phyloP scores from a whole-genome alignment of 1,140 invertebrate species.

The Melanaphis sacchari region DNA sequence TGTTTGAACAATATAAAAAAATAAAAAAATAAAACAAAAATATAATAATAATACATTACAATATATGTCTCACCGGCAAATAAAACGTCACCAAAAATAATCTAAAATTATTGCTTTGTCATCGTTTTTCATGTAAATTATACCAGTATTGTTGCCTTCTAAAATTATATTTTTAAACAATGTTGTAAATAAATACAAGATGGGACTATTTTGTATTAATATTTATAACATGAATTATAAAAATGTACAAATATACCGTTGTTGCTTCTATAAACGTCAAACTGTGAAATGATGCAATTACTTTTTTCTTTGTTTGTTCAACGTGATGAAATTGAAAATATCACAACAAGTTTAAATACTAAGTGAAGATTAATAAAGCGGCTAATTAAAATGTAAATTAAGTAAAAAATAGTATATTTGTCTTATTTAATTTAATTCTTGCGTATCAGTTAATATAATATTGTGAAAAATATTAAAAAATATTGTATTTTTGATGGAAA shows the following conservation, averaged over 20 bases:
- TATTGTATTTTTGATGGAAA: background rate
- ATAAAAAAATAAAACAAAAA: background rate
- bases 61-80: background rate
- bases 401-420: background rate
- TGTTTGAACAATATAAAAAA: slow-evolving; percentile 16
- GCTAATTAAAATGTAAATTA: background rate
- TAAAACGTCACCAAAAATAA: slow-evolving; percentile 5
- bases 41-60: background rate
- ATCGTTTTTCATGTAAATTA: background rate
- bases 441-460: background rate
- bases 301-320: background rate
- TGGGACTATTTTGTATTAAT: background rate
- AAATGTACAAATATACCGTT: background rate
- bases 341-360: background rate
- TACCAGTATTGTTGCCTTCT: background rate
- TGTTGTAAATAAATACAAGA: background rate
- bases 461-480: too few species aligned
- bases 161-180: background rate
- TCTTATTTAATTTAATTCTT: background rate
- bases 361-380: background rate
- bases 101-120: background rate
- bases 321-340: slow-evolving; percentile 3
- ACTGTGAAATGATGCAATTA: background rate
- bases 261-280: background rate
- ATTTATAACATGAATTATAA: background rate